Base-by-base conservation (phyloP, 2,888 invertebrate genomes). In the Dicranocentrus wangi region DNA sequence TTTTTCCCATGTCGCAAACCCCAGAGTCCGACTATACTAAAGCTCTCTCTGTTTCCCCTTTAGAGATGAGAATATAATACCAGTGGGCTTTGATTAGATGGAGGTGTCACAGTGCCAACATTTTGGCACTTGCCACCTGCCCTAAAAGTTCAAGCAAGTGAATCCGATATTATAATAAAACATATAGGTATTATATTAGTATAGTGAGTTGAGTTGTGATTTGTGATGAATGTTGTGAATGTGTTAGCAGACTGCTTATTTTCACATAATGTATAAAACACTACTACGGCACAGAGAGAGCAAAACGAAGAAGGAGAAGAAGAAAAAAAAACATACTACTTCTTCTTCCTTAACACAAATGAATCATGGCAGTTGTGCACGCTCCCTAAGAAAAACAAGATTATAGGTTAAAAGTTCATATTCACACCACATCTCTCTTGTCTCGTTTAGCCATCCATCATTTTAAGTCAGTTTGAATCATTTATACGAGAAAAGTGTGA, bases 321-420 rank as follows among this genome's bases (percentile, higher is more conserved):
- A 10, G 17, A 15, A 19, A 21, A 53, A 21, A 53, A 25, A 55
- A 23, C 25, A 2, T 47, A 55, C 13, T n/a, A 3, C 43, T 13
- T 43, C 43, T 43, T 1, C 39, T 39, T 13, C 7, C 39, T 13
- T 43, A 43, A 21, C 10, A 3, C 47, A 43, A 71, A 65, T 73
- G 65, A 73, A 73, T 73, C 73, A 65, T 65, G 39, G 39, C 42
- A 17, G 27, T 47, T 47, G 19, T 51, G 55, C 42, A 55, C 51
- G 61, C 72, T 65, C 42, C 19, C 27, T 43, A 63, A 63, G 60
- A 68, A 58, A n/a, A 60, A 68, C 75, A 58, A 66, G 70, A 72
- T 79, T 71, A 43, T 71, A 61, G 79, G 79, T 71, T 72, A 72
- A 79, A 65, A 79, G 79, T 79, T 79, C 79, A 79, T 3, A 71